Evolutionary conservation across 2,888 invertebrate genomes (phyloP).

Genomic region (Phortica okadai): DNA sequence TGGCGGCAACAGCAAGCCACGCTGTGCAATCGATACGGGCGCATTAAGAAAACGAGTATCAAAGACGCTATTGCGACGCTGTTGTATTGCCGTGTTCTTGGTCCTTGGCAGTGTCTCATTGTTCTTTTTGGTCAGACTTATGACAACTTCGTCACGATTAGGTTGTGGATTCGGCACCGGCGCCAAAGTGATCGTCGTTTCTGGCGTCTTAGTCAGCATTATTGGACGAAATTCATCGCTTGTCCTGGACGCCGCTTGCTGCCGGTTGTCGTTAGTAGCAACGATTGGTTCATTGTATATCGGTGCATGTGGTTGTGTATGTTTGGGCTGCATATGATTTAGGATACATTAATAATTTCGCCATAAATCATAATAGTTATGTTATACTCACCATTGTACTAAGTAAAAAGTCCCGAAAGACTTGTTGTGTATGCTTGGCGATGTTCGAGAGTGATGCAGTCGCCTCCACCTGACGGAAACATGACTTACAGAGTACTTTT

Average conservation of each 20-base stretch:
- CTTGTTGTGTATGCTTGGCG: conserved; percentile 72
- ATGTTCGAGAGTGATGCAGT: conserved; percentile 73
- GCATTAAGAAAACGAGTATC: conserved; percentile 57
- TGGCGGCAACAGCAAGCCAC: conserved; percentile 50
- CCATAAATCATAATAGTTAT: background rate
- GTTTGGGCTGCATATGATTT: conserved; percentile 52
- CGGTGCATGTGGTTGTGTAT: background rate
- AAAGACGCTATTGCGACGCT: conserved; percentile 57
- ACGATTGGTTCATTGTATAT: conserved; percentile 9
- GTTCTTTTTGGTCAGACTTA: conserved; percentile 41
- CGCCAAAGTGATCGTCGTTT: conserved; percentile 44
- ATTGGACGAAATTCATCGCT: conserved; percentile 54
- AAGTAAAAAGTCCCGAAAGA: conserved; percentile 68
- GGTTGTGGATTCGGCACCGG: conserved; percentile 11
- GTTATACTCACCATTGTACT: conserved; percentile 62
- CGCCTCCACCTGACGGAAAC: conserved; percentile 74
- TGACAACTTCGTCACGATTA: conserved; percentile 37
- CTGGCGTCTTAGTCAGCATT: conserved; percentile 47
- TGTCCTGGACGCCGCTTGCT: background rate
- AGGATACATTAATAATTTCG: no score
- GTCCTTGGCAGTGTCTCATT: conserved; percentile 34
- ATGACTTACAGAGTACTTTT: conserved; percentile 72
- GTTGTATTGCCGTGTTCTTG: conserved; percentile 35
- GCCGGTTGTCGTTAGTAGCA: background rate
- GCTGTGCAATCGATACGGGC: conserved; percentile 60